Base-by-base conservation (phyloP, 2,888 invertebrate genomes). In the Aproaerema taeniolella region DNA sequence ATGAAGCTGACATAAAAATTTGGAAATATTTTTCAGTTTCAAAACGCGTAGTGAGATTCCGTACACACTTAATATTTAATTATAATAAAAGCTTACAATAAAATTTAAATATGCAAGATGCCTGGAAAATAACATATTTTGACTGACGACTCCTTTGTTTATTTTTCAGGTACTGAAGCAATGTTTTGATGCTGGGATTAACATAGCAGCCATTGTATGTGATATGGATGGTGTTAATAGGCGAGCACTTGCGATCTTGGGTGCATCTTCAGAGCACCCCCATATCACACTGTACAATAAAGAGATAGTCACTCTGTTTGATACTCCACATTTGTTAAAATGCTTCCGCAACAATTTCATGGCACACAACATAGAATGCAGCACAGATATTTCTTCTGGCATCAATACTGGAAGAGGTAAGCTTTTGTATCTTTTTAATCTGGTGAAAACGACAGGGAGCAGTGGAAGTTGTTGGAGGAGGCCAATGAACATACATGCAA, bases 241-340 rank as follows among this genome's bases (percentile, higher is more conserved):
- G 17, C 14, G 39, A 38, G 47, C 46, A 9, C 17, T 49, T n/a
- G 11, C 11, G 6, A 41, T 31, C n/a, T 46, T 52, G 30, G 47
- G 45, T n/a, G 43, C 47, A 6, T 36, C 41, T 17, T 17, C 25
- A 16, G 28, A 39, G n/a, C 14, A n/a, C 9, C 35, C 45, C 29
- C 37, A 14, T 12, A n/a, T 47, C 8, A 33, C 1, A 3, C 3
- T 33, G 6, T 9, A 39, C 8, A 15, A 34, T 6, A 25, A 33
- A 12, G 45, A 50, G 34, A 42, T 52, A 31, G 38, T 42, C 0
- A 32, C 43, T 15, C 16, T 49, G 1, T 41, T 36, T 12, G 48
- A 50, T 17, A 20, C 45, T 7, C 50, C 50, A 20, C 52, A 50
- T 40, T 16, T 50, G 12, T n/a, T 50, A 1, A 48, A 50, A 38